Evolutionary conservation across 2,797 vertebrate species (phyloP), one percentile per base, ranked within the genome.

Genomic region (Orestias chungarensis): DNA sequence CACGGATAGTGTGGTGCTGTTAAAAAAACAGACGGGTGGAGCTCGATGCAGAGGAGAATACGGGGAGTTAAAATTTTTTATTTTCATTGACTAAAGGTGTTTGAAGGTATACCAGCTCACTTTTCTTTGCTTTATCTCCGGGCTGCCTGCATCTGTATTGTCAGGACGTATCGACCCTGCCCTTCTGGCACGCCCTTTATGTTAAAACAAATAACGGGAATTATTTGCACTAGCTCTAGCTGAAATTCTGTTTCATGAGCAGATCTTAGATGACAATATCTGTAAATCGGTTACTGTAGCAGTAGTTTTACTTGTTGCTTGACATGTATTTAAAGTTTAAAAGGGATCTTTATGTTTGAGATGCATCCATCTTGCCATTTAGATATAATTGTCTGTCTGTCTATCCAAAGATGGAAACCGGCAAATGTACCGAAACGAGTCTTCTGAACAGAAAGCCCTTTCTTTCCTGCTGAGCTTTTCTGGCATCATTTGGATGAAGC

Each of bases 131-230:
- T 10, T 77, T 66, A 78, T 57, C 68, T 71, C 43, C 12, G 3
- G 29, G 52, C 8, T 38, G 62, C 57, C 23, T 61, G 25, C 50
- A 23, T 75, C n/a, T 40, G 52, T 31, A 72, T 70, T 72, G 71
- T 73, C 52, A 55, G 40, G n/a, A 62, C 35, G 73, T 25, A 71
- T 23, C 31, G 66, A 43, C 76, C 43, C 73, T 84, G 68, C 76
- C 82, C 80, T 18, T 44, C 47, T 8, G 86, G 52, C 81, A 76
- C 78, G 68, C 78, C 80, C 81, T 76, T 74, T 38, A 70, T 64
- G 54, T 66, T 76, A 89, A 82, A 86, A 71, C 86, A 83, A 88
- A 88, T 82, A 79, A 23, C 10, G 42, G 2, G 47, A 52, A 68
- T 72, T 73, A 72, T 86, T 89, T 73, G 49, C 55, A 2, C 50